phyloP scores from a whole-genome alignment of 2,888 invertebrate genomes.

The Lacanobia wlatinum region DNA sequence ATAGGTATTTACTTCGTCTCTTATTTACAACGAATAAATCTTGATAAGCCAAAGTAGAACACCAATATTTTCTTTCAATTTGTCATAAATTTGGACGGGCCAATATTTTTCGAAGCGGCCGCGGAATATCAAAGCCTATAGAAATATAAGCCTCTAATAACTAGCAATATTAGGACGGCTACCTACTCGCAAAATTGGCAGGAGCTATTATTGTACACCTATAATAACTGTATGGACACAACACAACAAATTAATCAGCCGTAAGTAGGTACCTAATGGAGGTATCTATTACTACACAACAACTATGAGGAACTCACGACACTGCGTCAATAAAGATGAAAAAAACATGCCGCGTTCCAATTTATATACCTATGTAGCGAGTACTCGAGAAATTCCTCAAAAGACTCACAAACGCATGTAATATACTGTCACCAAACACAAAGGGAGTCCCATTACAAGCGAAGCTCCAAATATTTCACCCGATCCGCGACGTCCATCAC shows the following conservation, averaged over 20 bases:
- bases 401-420: neutral
- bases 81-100: slow-evolving; percentile 6
- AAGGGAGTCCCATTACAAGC: slow-evolving; percentile 22
- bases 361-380: neutral
- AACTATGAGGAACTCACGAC: neutral
- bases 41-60: slow-evolving; percentile 15
- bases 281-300: neutral
- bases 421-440: slow-evolving; percentile 20
- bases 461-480: slow-evolving; percentile 52
- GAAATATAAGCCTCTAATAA: neutral
- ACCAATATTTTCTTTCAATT: neutral
- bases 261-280: neutral
- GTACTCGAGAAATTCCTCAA: neutral
- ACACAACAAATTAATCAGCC: slow-evolving; percentile 1
- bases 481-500: slow-evolving; percentile 65
- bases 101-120: neutral
- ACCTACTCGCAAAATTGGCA: slow-evolving; percentile 5
- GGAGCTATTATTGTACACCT: slow-evolving; percentile 4
- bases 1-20: neutral
- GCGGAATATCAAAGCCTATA: neutral
- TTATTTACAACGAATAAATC: slow-evolving; percentile 13
- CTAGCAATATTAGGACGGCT: no score
- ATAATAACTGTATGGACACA: neutral
- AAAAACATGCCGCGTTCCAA: neutral
- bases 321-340: neutral